These are phyloP conservation scores for Colaptes auratus DNA, from an alignment of 2,113 vertebrate genomes.

Conservation along the genomic window DNA sequence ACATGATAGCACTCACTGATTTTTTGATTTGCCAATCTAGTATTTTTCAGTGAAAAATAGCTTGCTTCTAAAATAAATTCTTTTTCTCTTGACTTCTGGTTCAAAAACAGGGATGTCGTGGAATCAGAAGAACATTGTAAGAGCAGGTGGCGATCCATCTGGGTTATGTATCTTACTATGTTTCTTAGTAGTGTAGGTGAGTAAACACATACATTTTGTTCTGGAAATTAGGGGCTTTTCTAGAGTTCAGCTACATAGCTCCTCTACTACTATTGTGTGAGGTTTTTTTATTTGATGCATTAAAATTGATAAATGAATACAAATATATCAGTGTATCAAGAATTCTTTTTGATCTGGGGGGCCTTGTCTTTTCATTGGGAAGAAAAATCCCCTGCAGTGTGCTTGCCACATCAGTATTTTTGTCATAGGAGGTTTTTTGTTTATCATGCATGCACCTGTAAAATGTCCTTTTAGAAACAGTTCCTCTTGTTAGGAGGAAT, in stretches of 20 bases:
- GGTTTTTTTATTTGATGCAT: neutral
- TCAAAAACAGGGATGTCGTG: slow-evolving; percentile 72
- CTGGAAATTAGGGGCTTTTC: neutral
- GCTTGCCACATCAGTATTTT: neutral
- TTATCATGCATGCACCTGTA: neutral
- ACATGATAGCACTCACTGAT: neutral
- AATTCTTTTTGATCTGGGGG: neutral
- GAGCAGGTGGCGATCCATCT: slow-evolving; percentile 92
- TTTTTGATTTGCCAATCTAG: neutral
- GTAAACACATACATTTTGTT: slow-evolving; percentile 33
- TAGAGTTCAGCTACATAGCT: neutral
- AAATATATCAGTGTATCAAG: neutral
- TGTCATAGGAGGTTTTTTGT: neutral
- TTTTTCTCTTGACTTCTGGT: slow-evolving; percentile 2
- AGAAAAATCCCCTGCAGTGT: neutral
- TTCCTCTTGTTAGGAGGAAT: neutral
- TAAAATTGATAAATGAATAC: neutral
- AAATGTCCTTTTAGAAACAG: neutral
- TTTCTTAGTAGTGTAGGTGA: slow-evolving; percentile 97
- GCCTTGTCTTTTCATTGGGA: neutral
- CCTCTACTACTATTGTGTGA: neutral
- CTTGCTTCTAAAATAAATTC: neutral
- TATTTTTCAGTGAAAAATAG: neutral
- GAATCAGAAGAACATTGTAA: slow-evolving; percentile 78
- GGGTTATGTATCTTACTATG: slow-evolving; percentile 97